Conservation (phyloP, 2,888 invertebrate genomes). For the Amphipoea lucens region DNA sequence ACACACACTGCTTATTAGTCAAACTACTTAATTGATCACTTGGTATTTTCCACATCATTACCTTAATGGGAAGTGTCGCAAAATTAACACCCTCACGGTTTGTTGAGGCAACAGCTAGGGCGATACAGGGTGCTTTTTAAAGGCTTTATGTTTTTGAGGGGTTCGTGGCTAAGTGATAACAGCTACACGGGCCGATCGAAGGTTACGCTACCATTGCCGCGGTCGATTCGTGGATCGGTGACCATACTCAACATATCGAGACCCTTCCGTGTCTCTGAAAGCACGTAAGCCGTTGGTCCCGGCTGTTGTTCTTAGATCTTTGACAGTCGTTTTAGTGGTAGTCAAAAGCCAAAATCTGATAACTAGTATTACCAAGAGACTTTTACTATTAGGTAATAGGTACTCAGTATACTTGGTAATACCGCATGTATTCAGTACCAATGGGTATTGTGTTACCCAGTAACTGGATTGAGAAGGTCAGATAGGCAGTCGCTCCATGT, state of each 20-base stretch:
- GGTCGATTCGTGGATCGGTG: not conserved
- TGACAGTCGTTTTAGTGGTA: not conserved
- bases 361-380: not conserved
- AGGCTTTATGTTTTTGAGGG: not conserved
- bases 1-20: constrained; percentile 72
- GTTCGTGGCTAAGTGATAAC: not conserved
- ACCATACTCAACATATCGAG: not conserved
- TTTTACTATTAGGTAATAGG: too few relatives aligned
- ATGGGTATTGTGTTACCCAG: not conserved
- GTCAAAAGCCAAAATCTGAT: not conserved
- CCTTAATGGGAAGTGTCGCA: constrained; percentile 68
- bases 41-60: constrained; percentile 65
- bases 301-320: not conserved
- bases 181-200: not conserved
- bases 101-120: constrained; percentile 43
- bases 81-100: constrained; percentile 68
- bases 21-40: constrained; percentile 72
- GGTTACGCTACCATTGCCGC: not conserved
- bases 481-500: not conserved
- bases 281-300: not conserved
- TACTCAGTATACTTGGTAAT: too few relatives aligned
- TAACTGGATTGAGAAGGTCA: not conserved
- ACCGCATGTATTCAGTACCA: not conserved
- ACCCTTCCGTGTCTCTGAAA: not conserved
- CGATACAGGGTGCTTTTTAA: constrained; percentile 37